Percentiles rank a stretch among this genome's conserved stretches.
Evolutionary conservation across 2,888 invertebrate species (phyloP).

Genomic region (Drosophila meridiana): DNA sequence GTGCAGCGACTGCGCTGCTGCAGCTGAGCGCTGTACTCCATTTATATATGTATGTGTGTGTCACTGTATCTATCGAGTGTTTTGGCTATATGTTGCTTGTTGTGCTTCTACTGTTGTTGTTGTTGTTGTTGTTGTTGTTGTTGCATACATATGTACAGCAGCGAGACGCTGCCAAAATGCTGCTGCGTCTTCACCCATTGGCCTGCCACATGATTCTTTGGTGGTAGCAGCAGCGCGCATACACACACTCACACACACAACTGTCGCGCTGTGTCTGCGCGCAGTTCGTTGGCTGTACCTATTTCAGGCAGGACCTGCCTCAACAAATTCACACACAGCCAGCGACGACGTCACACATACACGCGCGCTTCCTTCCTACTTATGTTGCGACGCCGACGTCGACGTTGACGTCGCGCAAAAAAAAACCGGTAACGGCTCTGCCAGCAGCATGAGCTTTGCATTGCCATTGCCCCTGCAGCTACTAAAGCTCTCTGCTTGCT

Average conservation of each 20-base stretch:
- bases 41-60: constrained; percentile 40
- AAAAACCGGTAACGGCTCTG: constrained; percentile 67
- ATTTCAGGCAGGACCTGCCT: constrained; percentile 84
- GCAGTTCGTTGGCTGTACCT: constrained; percentile 85
- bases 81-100: constrained; percentile 79
- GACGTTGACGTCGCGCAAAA: constrained; percentile 40
- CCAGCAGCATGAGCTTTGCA: constrained; percentile 41
- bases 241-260: constrained; percentile 16
- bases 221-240: constrained; percentile 46
- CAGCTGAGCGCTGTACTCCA: constrained; percentile 34
- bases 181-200: constrained; percentile 74
- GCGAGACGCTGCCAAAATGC: constrained; percentile 67
- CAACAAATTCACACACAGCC: constrained; percentile 74
- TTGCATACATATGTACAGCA: constrained; percentile 52
- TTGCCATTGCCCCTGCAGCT: constrained; percentile 38
- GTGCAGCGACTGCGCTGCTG: constrained; percentile 30
- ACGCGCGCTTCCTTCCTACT: constrained; percentile 79
- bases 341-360: constrained; percentile 40
- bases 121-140: constrained; percentile 34
- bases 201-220: constrained; percentile 61
- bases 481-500: constrained; percentile 31
- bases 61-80: constrained; percentile 70
- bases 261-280: constrained; percentile 62
- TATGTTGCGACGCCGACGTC: constrained; percentile 53
- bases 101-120: constrained; percentile 42